A percentile compares a stretch with the other conserved stretches of the same genome.
These are phyloP conservation scores for Diabrotica undecimpunctata DNA, from an alignment of 1,140 invertebrate genomes.

Conservation along the genomic window DNA sequence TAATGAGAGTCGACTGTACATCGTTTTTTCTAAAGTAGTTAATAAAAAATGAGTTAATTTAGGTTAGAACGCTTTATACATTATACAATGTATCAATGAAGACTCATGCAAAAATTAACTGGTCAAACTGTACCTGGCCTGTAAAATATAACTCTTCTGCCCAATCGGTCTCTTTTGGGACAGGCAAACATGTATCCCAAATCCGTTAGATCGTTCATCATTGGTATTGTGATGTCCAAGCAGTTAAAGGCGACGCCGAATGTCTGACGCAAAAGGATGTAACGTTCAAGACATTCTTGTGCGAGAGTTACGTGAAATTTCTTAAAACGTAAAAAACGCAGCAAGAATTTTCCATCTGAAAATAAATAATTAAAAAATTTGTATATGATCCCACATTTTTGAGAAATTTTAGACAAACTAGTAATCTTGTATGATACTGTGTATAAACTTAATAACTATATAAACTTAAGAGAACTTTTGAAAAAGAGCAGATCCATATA, in stretches of 20 bases:
- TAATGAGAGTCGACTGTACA: too few relatives aligned
- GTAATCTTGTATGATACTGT: background rate
- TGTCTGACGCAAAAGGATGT: constrained; percentile 73
- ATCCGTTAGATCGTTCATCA: constrained; percentile 66
- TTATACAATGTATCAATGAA: too few relatives aligned
- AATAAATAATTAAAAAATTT: constrained; percentile 14
- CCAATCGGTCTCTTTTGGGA: constrained; percentile 70
- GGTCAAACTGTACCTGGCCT: constrained; percentile 60
- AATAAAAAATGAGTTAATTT: too few relatives aligned
- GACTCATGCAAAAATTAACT: too few relatives aligned
- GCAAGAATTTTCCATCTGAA: constrained; percentile 69
- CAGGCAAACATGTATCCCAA: constrained; percentile 75
- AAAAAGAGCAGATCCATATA: too few relatives aligned
- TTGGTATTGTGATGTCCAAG: constrained; percentile 65
- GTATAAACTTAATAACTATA: too few relatives aligned
- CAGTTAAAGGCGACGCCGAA: constrained; percentile 68
- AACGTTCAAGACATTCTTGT: constrained; percentile 76
- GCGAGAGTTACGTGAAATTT: constrained; percentile 81
- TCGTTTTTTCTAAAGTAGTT: too few relatives aligned
- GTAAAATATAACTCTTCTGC: constrained; percentile 73
- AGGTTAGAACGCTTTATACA: too few relatives aligned
- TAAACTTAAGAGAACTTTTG: too few relatives aligned
- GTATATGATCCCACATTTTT: background rate
- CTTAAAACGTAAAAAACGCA: constrained; percentile 76
- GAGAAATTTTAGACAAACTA: too few relatives aligned